Percentiles rank a stretch among this genome's conserved stretches.
Evolutionary conservation across 1,140 invertebrate species (phyloP).

Genomic region (Euglossa dilemma): DNA sequence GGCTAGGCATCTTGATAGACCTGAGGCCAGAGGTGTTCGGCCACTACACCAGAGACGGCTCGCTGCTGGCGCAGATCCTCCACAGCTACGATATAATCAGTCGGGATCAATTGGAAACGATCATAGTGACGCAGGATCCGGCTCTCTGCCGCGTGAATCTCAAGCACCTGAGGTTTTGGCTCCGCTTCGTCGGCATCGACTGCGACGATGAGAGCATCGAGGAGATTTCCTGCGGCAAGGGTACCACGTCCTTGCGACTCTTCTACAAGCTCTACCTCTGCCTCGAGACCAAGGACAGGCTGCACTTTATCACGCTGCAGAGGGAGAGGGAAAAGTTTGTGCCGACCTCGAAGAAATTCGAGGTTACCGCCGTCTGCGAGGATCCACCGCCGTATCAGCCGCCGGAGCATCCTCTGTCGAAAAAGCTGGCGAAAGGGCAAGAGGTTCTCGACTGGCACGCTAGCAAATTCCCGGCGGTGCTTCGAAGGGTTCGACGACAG

Average conservation of each 20-base stretch:
- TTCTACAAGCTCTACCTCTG: slow-evolving; percentile 85
- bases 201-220: slow-evolving; percentile 80
- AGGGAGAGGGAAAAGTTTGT: slow-evolving; percentile 78
- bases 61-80: slow-evolving; percentile 77
- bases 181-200: slow-evolving; percentile 81
- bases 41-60: slow-evolving; percentile 76
- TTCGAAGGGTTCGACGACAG: slow-evolving; percentile 73
- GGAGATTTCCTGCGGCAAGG: slow-evolving; percentile 81
- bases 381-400: slow-evolving; percentile 67
- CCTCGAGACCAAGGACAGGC: slow-evolving; percentile 83
- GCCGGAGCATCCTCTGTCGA: slow-evolving; percentile 76
- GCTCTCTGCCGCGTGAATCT: slow-evolving; percentile 82
- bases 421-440: slow-evolving; percentile 79
- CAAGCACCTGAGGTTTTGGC: slow-evolving; percentile 81
- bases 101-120: slow-evolving; percentile 71
- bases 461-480: slow-evolving; percentile 79
- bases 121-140: slow-evolving; percentile 73
- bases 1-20: slow-evolving; percentile 70
- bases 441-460: slow-evolving; percentile 83
- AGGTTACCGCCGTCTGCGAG: slow-evolving; percentile 73
- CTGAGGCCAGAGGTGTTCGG: slow-evolving; percentile 69
- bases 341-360: slow-evolving; percentile 76
- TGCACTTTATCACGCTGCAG: slow-evolving; percentile 82
- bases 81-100: slow-evolving; percentile 80
- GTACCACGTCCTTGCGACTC: slow-evolving; percentile 81